A percentile compares a stretch with the other conserved stretches of the same genome.
phyloP scores from a whole-genome alignment of 2,113 vertebrate genomes.

The Bubalus kerabau region DNA sequence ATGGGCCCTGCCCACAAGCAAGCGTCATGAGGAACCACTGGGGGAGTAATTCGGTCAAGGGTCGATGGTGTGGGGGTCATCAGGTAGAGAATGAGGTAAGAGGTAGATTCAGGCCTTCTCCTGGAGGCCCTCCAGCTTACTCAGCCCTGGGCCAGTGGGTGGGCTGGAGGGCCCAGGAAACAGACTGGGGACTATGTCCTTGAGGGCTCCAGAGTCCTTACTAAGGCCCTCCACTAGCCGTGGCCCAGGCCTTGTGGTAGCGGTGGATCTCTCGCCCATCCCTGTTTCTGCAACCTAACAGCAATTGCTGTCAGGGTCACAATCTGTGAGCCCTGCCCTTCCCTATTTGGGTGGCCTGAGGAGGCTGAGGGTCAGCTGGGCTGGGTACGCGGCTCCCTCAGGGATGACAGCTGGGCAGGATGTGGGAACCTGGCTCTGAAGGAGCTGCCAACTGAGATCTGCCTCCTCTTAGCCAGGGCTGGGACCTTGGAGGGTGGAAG shows the following conservation, averaged over 20 bases:
- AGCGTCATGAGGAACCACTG: not conserved
- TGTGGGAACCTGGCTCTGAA: not conserved
- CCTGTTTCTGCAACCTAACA: not conserved
- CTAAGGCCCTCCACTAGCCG: not conserved
- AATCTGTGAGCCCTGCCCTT: too few species aligned
- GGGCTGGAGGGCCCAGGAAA: not conserved
- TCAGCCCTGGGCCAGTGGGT: not conserved
- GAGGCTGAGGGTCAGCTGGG: not conserved
- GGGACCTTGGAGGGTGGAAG: not conserved
- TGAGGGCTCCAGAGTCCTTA: not conserved
- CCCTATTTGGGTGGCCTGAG: too few species aligned
- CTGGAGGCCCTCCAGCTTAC: not conserved
- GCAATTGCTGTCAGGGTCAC: not conserved
- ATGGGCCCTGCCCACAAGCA: not conserved
- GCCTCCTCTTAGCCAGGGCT: not conserved
- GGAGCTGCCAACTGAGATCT: not conserved
- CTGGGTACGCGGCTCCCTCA: not conserved
- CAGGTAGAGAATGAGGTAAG: not conserved
- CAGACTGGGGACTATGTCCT: not conserved
- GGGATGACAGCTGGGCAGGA: not conserved
- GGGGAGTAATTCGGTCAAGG: not conserved
- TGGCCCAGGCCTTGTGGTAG: not conserved
- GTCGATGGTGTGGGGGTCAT: not conserved
- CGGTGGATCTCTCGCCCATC: not conserved
- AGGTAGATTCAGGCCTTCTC: not conserved